phyloP scores from a whole-genome alignment of 2,797 vertebrate genomes.

The Schizopygopsis malacanthus region DNA sequence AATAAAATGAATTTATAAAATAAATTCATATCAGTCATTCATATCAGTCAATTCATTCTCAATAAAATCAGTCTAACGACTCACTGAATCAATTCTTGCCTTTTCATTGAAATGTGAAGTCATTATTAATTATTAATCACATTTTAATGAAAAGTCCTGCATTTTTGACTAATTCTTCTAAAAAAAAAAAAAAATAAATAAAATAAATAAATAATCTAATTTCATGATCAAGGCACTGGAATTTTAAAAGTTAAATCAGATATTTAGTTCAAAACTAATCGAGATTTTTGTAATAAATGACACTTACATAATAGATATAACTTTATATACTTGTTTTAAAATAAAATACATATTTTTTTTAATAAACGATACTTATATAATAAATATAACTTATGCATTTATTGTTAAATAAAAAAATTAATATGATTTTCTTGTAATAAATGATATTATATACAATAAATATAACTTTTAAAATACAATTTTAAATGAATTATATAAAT shows the following conservation, averaged over 20 bases:
- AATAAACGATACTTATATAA: background rate
- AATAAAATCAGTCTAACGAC: background rate
- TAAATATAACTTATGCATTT: background rate
- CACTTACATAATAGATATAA: background rate
- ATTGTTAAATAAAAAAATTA: background rate
- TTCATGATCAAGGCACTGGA: background rate
- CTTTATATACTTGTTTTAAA: background rate
- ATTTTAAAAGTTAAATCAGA: background rate
- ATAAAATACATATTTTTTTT: background rate
- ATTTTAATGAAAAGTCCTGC: background rate
- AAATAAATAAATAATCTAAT: background rate
- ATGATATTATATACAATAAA: background rate
- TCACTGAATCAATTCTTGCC: background rate
- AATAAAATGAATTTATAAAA: too few relatives aligned
- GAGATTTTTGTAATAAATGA: background rate
- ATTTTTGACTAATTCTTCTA: background rate
- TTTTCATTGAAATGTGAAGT: background rate
- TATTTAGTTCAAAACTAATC: too few relatives aligned
- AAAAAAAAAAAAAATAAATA: fast-evolving
- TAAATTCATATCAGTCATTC: too few relatives aligned
- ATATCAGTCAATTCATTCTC: too few relatives aligned
- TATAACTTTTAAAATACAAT: background rate
- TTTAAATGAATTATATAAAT: too few relatives aligned
- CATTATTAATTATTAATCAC: background rate
- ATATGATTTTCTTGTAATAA: background rate